These are phyloP conservation scores for Noctua pronuba DNA, from an alignment of 2,888 invertebrate genomes.

Conservation along the genomic window DNA sequence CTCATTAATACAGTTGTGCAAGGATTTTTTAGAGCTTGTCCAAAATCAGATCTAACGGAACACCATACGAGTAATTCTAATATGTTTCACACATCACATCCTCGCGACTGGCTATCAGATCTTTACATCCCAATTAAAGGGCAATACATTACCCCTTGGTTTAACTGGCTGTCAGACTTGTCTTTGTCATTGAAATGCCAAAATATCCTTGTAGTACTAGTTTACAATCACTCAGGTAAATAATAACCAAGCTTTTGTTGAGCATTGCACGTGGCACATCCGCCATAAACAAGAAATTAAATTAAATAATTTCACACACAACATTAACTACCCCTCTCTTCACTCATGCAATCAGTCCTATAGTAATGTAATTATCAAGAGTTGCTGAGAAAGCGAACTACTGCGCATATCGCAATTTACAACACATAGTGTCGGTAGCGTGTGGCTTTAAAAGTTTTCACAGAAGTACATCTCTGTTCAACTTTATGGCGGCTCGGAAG, in stretches of 20 bases:
- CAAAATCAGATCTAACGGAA: too few relatives aligned
- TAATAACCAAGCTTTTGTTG: not conserved
- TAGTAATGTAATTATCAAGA: conserved; percentile 32
- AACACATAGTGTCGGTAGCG: conserved; percentile 9
- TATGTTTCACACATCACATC: too few relatives aligned
- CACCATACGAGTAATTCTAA: too few relatives aligned
- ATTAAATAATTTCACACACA: conserved; percentile 5
- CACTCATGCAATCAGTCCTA: not conserved
- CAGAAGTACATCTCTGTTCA: too few relatives aligned
- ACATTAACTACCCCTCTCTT: not conserved
- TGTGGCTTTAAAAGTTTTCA: not conserved
- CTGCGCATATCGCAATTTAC: conserved; percentile 30
- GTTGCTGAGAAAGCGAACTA: conserved; percentile 29
- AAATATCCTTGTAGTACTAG: not conserved
- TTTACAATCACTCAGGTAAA: not conserved
- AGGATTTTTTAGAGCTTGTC: too few relatives aligned
- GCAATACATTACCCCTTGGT: too few relatives aligned
- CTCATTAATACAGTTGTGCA: too few relatives aligned
- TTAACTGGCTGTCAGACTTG: too few relatives aligned
- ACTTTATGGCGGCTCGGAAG: too few relatives aligned
- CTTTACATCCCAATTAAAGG: too few relatives aligned
- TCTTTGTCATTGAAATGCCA: not conserved
- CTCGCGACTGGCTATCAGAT: too few relatives aligned
- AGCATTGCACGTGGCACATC: not conserved
- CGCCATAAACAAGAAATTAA: not conserved